A percentile compares a stretch with the other conserved stretches of the same genome.
phyloP scores from a whole-genome alignment of 2,888 invertebrate species.

The Salticus scenicus region DNA sequence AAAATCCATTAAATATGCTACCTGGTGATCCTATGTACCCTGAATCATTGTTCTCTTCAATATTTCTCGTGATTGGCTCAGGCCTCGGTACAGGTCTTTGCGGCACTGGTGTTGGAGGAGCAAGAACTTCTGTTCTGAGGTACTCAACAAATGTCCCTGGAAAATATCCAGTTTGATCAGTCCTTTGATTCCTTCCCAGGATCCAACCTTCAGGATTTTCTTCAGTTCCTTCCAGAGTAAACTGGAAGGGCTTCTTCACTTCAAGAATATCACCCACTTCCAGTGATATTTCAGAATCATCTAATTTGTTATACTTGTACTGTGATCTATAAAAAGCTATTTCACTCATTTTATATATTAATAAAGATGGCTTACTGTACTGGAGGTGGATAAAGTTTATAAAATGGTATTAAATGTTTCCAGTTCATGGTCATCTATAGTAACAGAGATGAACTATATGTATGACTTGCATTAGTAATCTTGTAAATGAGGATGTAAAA shows the following conservation, averaged over 20 bases:
- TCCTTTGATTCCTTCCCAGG: conserved; percentile 77
- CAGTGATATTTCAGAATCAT: conserved; percentile 72
- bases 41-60: conserved; percentile 71
- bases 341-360: conserved; percentile 63
- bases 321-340: conserved; percentile 71
- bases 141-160: conserved; percentile 75
- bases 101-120: conserved; percentile 53
- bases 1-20: too few relatives aligned
- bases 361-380: background rate
- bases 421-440: background rate
- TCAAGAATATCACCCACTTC: conserved; percentile 77
- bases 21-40: conserved; percentile 72
- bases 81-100: conserved; percentile 70
- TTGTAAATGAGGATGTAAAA: conserved; percentile 1
- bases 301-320: conserved; percentile 65
- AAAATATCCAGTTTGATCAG: conserved; percentile 76
- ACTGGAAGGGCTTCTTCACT: conserved; percentile 74
- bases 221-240: conserved; percentile 71
- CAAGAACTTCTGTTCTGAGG: conserved; percentile 60
- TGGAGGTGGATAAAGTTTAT: conserved; percentile 38
- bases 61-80: conserved; percentile 74
- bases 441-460: background rate
- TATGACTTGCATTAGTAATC: background rate
- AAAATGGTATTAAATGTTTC: conserved; percentile 29
- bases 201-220: conserved; percentile 76